Evolutionary conservation across 1,140 invertebrate genomes (phyloP).

Genomic region (Dendrolimus punctatus): DNA sequence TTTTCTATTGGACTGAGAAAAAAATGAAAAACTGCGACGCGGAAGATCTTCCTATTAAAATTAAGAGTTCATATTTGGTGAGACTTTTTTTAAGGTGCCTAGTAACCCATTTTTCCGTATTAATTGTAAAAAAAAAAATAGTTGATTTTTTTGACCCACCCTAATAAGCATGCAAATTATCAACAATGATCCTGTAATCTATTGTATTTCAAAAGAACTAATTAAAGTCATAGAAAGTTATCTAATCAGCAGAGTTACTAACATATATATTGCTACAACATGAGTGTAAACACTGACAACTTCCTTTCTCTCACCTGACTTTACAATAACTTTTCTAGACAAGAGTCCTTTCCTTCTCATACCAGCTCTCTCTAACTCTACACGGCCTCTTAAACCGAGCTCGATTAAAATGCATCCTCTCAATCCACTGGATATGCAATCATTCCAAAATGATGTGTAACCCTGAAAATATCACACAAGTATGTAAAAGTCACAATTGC

Average conservation of each 20-base stretch:
- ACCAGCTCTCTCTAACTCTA: conserved; percentile 97
- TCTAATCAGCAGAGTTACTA: neutral
- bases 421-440: conserved; percentile 99
- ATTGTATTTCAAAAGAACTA: no score
- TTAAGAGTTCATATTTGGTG: no score
- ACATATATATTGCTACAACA: conserved; percentile 6
- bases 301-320: conserved; percentile 61
- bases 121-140: no score
- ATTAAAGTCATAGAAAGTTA: no score
- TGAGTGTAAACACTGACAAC: neutral
- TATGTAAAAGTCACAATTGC: conserved; percentile 18
- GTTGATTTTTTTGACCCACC: no score
- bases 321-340: conserved; percentile 77
- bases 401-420: conserved; percentile 99
- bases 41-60: no score
- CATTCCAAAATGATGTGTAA: conserved; percentile 99
- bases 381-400: conserved; percentile 92
- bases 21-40: no score
- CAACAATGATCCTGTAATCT: no score
- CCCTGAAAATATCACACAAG: conserved; percentile 78
- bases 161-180: no score
- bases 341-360: conserved; percentile 94
- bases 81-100: no score
- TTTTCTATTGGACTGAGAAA: no score
- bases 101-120: no score